A percentile compares a stretch with the other conserved stretches of the same genome.
phyloP scores from a whole-genome alignment of 2,888 invertebrate genomes.

The Frankliniella intonsa region DNA sequence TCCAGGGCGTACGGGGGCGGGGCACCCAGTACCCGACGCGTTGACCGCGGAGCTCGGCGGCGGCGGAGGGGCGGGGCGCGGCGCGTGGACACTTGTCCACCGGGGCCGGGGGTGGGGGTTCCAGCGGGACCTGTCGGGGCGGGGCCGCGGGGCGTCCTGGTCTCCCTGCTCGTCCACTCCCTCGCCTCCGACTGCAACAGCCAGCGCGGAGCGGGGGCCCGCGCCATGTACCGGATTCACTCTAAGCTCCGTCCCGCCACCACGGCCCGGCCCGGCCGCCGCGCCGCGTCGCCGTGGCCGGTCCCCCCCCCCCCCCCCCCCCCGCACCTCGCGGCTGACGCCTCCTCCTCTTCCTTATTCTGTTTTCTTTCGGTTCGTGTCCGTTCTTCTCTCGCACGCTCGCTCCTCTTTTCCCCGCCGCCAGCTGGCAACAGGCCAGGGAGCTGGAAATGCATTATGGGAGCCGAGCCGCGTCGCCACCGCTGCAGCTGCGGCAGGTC shows the following conservation, averaged over 20 bases:
- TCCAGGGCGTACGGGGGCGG: neutral
- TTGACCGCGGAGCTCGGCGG: too few species aligned
- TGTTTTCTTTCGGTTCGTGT: neutral
- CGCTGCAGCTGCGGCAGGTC: neutral
- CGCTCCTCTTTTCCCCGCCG: neutral
- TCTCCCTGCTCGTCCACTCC: neutral
- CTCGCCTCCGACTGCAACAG: slow-evolving; percentile 2
- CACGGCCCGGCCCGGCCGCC: neutral
- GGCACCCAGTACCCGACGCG: too few species aligned
- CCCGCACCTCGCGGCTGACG: neutral
- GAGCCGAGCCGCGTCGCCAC: neutral
- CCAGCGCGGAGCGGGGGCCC: neutral
- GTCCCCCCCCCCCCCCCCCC: neutral
- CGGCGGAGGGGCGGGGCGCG: too few species aligned
- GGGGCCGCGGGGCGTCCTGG: too few species aligned
- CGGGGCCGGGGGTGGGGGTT: too few species aligned
- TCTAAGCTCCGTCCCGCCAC: neutral
- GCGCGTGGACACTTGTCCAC: too few species aligned
- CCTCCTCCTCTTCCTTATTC: neutral
- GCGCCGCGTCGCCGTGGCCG: neutral
- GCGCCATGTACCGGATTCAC: slow-evolving; percentile 19
- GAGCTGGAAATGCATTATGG: slow-evolving; percentile 24
- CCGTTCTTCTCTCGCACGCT: neutral
- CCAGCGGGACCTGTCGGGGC: too few species aligned
- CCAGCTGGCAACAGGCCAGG: slow-evolving; percentile 22